Evolutionary conservation across 53 echinoderm and acorn worm genomes (phyloP).

Genomic region (Patiria pectinifera): DNA sequence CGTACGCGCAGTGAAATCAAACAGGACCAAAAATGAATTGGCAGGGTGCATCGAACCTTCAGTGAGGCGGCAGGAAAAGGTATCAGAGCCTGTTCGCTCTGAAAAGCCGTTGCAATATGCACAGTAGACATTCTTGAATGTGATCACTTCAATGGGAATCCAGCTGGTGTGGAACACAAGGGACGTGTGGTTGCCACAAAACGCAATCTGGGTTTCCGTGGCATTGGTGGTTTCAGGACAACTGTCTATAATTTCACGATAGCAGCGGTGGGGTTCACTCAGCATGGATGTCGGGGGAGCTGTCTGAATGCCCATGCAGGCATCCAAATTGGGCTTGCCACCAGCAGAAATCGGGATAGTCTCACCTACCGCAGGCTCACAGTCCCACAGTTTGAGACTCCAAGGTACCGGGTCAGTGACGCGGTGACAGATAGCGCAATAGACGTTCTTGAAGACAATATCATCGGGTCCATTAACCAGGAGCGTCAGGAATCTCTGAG

Average conservation of each 20-base stretch:
- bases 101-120: not conserved
- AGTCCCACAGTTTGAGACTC: not conserved
- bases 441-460: too few relatives aligned
- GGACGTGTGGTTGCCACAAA: constrained; percentile 18
- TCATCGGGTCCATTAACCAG: too few relatives aligned
- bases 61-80: too few relatives aligned
- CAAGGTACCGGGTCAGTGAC: too few relatives aligned
- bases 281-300: not conserved
- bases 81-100: not conserved
- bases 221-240: too few relatives aligned
- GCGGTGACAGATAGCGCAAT: too few relatives aligned
- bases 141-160: too few relatives aligned
- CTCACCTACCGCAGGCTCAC: not conserved
- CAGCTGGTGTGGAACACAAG: not conserved
- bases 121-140: too few relatives aligned
- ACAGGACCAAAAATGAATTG: constrained; percentile 2
- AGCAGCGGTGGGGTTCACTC: not conserved
- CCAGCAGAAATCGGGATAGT: not conserved
- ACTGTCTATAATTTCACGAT: not conserved
- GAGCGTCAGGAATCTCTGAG: too few relatives aligned
- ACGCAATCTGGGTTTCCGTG: too few relatives aligned
- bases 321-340: not conserved
- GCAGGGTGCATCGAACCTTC: too few relatives aligned
- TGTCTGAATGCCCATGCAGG: not conserved
- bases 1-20: not conserved